These are phyloP conservation scores for Thecophora atra DNA, from an alignment of 2,888 invertebrate species.

Conservation along the genomic window DNA sequence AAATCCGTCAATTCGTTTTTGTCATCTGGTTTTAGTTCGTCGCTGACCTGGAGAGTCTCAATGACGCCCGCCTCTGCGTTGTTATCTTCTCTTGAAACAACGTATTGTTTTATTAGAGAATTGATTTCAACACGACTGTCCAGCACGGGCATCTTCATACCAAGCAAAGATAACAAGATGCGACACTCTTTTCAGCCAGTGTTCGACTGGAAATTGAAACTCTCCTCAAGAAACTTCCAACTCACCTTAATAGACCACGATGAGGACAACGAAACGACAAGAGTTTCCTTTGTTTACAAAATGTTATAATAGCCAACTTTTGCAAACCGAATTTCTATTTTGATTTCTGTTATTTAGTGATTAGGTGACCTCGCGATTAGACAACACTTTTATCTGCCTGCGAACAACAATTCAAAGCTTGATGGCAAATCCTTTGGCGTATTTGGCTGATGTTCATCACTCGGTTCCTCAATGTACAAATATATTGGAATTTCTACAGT, in stretches of 20 bases:
- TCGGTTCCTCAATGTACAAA: constrained; percentile 48
- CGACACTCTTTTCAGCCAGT: too few species aligned
- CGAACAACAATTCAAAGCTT: constrained; percentile 64
- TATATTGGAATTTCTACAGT: constrained; percentile 57
- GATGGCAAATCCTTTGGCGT: constrained; percentile 64
- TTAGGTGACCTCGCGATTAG: constrained; percentile 12
- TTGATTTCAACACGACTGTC: too few species aligned
- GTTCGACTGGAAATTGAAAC: too few species aligned
- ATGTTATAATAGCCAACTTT: too few species aligned
- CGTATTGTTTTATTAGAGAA: too few species aligned
- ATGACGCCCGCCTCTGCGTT: constrained; percentile 69
- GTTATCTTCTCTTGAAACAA: too few species aligned
- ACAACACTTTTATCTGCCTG: constrained; percentile 57
- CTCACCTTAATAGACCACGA: too few species aligned
- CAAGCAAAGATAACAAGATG: too few species aligned
- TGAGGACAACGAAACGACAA: too few species aligned
- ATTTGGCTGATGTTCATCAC: constrained; percentile 51
- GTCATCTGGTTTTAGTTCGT: constrained; percentile 74
- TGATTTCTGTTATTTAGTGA: constrained; percentile 20
- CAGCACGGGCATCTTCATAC: too few species aligned
- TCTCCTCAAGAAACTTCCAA: too few species aligned
- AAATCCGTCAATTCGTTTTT: constrained; percentile 78
- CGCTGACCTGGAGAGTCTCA: constrained; percentile 70
- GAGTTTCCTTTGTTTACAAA: too few species aligned
- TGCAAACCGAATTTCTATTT: constrained; percentile 39